Percentiles rank a stretch among this genome's conserved stretches.
Conservation (phyloP, 2,888 invertebrate genomes). For the Timandra comae region DNA sequence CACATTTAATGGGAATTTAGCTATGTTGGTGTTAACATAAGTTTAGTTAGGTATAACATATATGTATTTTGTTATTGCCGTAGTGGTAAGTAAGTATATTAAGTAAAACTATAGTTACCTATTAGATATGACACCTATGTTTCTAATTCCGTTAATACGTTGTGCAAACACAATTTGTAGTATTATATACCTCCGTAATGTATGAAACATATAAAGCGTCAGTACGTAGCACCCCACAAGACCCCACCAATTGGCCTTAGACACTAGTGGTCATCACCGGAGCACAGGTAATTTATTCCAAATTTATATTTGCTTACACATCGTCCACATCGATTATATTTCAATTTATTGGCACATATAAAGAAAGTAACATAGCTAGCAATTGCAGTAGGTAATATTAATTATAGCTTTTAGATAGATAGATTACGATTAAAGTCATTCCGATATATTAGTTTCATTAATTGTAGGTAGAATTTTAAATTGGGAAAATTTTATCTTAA, state of each 20-base stretch:
- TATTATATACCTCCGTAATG: background rate
- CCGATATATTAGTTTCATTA: slow-evolving; percentile 38
- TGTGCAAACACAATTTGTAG: background rate
- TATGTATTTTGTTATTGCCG: too few relatives aligned
- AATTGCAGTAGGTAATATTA: slow-evolving; percentile 31
- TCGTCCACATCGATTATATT: slow-evolving; percentile 16
- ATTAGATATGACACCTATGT: too few relatives aligned
- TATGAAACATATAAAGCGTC: slow-evolving; percentile 7
- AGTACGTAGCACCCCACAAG: background rate
- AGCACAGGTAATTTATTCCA: slow-evolving; percentile 57
- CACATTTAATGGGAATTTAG: too few relatives aligned
- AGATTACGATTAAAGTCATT: slow-evolving; percentile 32
- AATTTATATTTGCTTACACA: slow-evolving; percentile 30
- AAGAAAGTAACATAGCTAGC: slow-evolving; percentile 19
- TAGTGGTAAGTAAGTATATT: too few relatives aligned
- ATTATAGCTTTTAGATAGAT: slow-evolving; percentile 46
- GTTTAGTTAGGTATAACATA: too few relatives aligned
- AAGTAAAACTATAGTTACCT: too few relatives aligned
- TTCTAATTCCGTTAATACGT: background rate
- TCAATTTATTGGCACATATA: slow-evolving; percentile 12
- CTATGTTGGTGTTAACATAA: too few relatives aligned
- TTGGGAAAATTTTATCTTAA: slow-evolving; percentile 9
- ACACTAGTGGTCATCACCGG: slow-evolving; percentile 38
- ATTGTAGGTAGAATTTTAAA: slow-evolving; percentile 31
- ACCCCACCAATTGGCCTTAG: slow-evolving; percentile 10